phyloP scores from a whole-genome alignment of 2,797 vertebrate genomes.

The Hyperoplus immaculatus region DNA sequence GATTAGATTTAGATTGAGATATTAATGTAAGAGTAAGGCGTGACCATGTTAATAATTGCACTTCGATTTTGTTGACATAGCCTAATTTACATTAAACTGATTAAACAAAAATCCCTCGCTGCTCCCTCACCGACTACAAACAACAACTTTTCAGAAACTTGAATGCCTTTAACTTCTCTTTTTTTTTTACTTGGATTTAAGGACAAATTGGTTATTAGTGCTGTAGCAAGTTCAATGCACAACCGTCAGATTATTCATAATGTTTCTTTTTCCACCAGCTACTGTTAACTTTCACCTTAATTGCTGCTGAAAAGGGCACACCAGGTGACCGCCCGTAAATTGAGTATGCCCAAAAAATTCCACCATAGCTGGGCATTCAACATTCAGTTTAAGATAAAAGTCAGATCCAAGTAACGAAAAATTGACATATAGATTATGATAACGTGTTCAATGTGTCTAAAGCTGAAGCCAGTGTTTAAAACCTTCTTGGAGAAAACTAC shows the following conservation, averaged over 20 bases:
- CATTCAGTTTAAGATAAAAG: neutral
- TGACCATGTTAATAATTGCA: neutral
- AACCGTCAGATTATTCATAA: neutral
- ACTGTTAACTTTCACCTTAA: neutral
- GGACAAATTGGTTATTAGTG: neutral
- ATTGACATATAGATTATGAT: neutral
- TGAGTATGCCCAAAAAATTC: neutral
- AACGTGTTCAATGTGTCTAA: neutral
- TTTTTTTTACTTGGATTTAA: neutral
- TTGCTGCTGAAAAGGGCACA: conserved; percentile 20
- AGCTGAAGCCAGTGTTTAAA: neutral
- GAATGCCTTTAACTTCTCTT: neutral
- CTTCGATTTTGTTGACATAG: neutral
- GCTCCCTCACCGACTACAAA: neutral
- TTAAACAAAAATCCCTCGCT: neutral
- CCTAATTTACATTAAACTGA: neutral
- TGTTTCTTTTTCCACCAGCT: neutral
- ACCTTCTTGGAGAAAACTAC: neutral
- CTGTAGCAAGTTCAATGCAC: neutral
- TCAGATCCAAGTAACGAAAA: neutral
- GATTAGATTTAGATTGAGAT: neutral
- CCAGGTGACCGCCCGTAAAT: neutral
- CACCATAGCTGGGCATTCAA: conserved; percentile 4
- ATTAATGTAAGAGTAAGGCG: neutral
- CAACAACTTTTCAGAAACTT: neutral